phyloP scores from a whole-genome alignment of 2,113 vertebrate genomes.

The Collichthys lucidus region DNA sequence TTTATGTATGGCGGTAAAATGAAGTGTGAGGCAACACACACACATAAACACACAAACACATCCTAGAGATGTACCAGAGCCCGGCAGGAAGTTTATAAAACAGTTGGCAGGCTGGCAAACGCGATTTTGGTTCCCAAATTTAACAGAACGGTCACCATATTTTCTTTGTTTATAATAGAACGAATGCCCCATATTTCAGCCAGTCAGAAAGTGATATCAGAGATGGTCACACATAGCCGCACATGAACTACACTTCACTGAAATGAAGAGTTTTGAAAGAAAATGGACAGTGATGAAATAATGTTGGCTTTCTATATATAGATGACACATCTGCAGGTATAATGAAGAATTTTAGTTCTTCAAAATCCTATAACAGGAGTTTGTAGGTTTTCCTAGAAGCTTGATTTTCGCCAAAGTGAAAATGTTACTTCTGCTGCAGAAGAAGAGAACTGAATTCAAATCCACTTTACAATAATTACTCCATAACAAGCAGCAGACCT shows the following conservation, averaged over 20 bases:
- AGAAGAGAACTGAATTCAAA: neutral
- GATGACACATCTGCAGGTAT: neutral
- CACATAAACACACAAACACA: neutral
- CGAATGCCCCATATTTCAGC: slow-evolving; percentile 31
- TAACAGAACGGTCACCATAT: slow-evolving; percentile 46
- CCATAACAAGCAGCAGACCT: no score
- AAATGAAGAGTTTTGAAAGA: neutral
- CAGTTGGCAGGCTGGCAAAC: slow-evolving; percentile 18
- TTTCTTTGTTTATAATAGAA: slow-evolving; percentile 49
- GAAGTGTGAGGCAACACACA: slow-evolving; percentile 21
- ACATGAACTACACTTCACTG: neutral
- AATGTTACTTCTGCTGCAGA: neutral
- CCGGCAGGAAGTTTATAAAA: slow-evolving; percentile 31
- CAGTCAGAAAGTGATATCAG: slow-evolving; percentile 2
- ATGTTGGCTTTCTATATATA: slow-evolving; percentile 5
- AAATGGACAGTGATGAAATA: neutral
- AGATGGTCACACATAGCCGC: neutral
- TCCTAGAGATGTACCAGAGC: neutral
- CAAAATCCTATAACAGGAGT: neutral
- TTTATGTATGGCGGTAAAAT: slow-evolving; percentile 41
- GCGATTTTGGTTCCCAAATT: slow-evolving; percentile 18
- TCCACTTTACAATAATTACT: neutral
- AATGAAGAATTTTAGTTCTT: neutral
- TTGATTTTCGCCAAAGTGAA: neutral
- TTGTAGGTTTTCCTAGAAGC: neutral